phyloP scores from a whole-genome alignment of 1,140 invertebrate genomes.

The Leptinotarsa texana region DNA sequence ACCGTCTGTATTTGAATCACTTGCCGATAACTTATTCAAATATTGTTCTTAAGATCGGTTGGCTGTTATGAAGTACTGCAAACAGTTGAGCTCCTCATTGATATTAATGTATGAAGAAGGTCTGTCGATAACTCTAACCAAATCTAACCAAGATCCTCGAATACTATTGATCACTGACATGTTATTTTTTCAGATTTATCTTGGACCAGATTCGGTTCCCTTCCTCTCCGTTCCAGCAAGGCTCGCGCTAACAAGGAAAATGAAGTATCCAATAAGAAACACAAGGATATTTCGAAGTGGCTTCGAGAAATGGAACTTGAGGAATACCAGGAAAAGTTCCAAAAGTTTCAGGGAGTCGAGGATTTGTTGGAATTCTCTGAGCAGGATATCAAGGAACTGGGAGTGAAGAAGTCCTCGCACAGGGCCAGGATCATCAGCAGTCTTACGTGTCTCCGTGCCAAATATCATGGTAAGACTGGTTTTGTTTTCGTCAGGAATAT shows the following conservation, averaged over 20 bases:
- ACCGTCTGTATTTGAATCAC: background rate
- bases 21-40: background rate
- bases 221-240: conserved; percentile 42
- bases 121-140: background rate
- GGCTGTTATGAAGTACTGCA: background rate
- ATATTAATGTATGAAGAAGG: background rate
- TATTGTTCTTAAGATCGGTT: background rate
- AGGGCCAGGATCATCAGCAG: conserved; percentile 67
- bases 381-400: conserved; percentile 63
- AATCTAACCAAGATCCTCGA: no score
- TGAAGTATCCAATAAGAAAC: conserved; percentile 44
- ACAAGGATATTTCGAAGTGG: conserved; percentile 56
- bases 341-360: conserved; percentile 59
- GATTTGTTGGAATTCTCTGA: conserved; percentile 65
- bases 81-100: background rate
- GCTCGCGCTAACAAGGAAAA: conserved; percentile 38
- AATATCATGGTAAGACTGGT: conserved; percentile 56
- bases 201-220: conserved; percentile 50
- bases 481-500: background rate
- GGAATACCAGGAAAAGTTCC: conserved; percentile 56
- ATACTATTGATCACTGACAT: no score
- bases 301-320: conserved; percentile 56
- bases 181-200: conserved; percentile 39
- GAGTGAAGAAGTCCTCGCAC: conserved; percentile 66
- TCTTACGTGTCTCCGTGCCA: conserved; percentile 64